Conservation (phyloP, 2,888 invertebrate genomes). For the Drosophila testacea region DNA sequence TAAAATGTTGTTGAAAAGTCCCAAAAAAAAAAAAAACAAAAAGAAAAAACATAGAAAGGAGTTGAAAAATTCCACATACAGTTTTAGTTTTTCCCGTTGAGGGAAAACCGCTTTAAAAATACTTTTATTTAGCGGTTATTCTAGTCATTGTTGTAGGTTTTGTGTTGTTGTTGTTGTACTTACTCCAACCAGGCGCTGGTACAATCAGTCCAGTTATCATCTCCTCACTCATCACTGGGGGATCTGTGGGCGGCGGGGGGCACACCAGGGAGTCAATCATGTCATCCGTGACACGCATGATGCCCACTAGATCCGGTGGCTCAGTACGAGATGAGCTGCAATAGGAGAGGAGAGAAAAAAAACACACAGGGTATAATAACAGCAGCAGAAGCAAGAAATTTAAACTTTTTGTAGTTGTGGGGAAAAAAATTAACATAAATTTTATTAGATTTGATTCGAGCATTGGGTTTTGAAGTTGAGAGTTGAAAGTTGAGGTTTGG, state of each 20-base stretch:
- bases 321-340: slow-evolving; percentile 92
- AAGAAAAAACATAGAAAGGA: not conserved
- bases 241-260: slow-evolving; percentile 97
- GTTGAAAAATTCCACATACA: slow-evolving; percentile 32
- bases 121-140: slow-evolving; percentile 30
- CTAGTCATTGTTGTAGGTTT: not conserved
- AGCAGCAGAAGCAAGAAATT: not conserved
- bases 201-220: slow-evolving; percentile 98
- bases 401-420: slow-evolving; percentile 8
- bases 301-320: slow-evolving; percentile 91
- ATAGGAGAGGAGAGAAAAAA: slow-evolving; percentile 12
- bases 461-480: not conserved
- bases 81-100: slow-evolving; percentile 27
- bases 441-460: slow-evolving; percentile 39
- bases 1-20: slow-evolving; percentile 46
- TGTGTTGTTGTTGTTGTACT: slow-evolving; percentile 85
- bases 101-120: slow-evolving; percentile 30
- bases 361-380: slow-evolving; percentile 1
- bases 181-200: slow-evolving; percentile 97
- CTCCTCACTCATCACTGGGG: slow-evolving; percentile 96
- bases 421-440: slow-evolving; percentile 46
- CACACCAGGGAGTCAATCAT: slow-evolving; percentile 98
- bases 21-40: not conserved
- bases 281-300: slow-evolving; percentile 95
- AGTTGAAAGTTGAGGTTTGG: slow-evolving; percentile 3